These are phyloP conservation scores for Catocala fraxini DNA, from an alignment of 2,888 invertebrate species.

Conservation along the genomic window DNA sequence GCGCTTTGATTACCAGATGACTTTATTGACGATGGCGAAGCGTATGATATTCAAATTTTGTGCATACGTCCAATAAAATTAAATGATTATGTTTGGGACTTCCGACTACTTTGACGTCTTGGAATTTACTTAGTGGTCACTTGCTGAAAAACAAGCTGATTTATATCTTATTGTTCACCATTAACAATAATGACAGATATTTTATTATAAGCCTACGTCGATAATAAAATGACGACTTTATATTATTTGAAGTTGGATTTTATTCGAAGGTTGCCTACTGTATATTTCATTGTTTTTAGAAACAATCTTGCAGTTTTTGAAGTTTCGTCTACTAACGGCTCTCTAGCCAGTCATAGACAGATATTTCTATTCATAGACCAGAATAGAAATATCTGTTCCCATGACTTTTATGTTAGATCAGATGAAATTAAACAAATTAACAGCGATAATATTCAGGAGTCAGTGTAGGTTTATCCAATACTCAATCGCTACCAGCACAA, in stretches of 20 bases:
- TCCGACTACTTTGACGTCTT: conserved; percentile 68
- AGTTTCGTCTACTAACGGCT: no score
- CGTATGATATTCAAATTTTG: conserved; percentile 71
- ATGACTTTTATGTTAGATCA: no score
- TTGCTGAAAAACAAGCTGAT: conserved; percentile 54
- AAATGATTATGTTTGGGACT: conserved; percentile 74
- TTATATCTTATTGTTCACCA: conserved; percentile 35
- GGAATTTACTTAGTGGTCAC: conserved; percentile 49
- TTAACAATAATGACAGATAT: conserved; percentile 23
- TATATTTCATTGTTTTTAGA: no score
- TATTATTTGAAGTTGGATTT: background rate
- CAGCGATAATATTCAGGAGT: no score
- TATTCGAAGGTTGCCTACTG: no score
- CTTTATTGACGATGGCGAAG: conserved; percentile 68
- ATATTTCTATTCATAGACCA: no score
- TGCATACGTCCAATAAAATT: conserved; percentile 74
- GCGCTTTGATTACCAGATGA: conserved; percentile 76
- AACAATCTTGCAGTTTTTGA: no score
- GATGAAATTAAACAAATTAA: no score
- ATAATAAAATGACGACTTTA: conserved; percentile 40
- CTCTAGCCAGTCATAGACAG: no score
- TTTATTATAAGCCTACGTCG: conserved; percentile 28
- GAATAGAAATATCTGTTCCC: no score
- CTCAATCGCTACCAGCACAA: no score
- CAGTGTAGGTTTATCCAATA: no score